phyloP scores from a whole-genome alignment of 2,888 invertebrate species.

The Drosophila meridiana region DNA sequence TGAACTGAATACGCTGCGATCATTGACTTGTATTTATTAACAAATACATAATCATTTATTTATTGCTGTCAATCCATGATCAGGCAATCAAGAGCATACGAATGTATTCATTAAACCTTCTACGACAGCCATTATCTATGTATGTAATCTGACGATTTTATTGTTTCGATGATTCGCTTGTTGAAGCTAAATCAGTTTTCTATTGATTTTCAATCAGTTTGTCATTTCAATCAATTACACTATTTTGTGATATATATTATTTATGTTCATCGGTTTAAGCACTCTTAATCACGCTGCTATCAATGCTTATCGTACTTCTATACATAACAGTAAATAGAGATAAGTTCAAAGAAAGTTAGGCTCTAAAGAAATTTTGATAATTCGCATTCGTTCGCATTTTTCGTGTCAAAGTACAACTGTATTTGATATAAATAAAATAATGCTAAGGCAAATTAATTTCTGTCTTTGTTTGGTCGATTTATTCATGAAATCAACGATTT shows the following conservation, averaged over 20 bases:
- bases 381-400: background rate
- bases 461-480: background rate
- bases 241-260: slow-evolving; percentile 1
- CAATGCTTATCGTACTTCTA: slow-evolving; percentile 3
- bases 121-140: slow-evolving; percentile 36
- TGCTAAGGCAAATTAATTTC: background rate
- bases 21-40: slow-evolving; percentile 19
- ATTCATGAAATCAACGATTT: slow-evolving; percentile 1
- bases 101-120: slow-evolving; percentile 57
- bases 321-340: slow-evolving; percentile 6
- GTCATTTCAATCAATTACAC: background rate
- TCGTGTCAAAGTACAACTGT: background rate
- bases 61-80: slow-evolving; percentile 35
- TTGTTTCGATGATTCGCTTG: slow-evolving; percentile 25
- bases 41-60: slow-evolving; percentile 19
- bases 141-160: slow-evolving; percentile 34
- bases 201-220: slow-evolving; percentile 4
- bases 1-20: background rate
- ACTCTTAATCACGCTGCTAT: background rate
- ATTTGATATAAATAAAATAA: background rate
- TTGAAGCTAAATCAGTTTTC: slow-evolving; percentile 9
- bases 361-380: background rate
- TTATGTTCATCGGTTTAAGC: background rate
- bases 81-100: slow-evolving; percentile 48
- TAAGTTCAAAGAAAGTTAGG: slow-evolving; percentile 12